Base-by-base conservation (phyloP, 2,888 invertebrate genomes). In the Thumatha senex region DNA sequence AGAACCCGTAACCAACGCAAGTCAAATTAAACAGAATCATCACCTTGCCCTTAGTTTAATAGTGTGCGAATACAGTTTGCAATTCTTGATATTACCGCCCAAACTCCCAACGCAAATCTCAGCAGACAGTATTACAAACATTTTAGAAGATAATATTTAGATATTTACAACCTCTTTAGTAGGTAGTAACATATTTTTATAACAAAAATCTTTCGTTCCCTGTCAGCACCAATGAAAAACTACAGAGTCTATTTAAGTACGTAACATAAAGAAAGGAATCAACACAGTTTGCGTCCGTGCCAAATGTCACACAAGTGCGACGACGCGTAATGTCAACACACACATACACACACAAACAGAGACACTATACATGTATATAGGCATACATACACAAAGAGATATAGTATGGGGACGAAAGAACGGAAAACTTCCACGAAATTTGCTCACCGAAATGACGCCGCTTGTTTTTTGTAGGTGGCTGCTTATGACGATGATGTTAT, bases 401-500 rank as follows among this genome's bases (percentile, higher is more conserved):
- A 80, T 80, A 76, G 76, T 80, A 79, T 67, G 74, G 72, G 68
- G 70, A 65, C 54, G 52, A 78, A 85, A 80, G 84, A 85, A 85
- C 81, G 86, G 78, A 76, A 86, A 89, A 89, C 88, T 91, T 91
- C 89, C 89, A 79, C 87, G 71, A 88, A 89, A 90, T 90, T 91
- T 89, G 89, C 82, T 84, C 86, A 81, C 82, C 82, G 82, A 90
- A 91, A 91, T 89, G 89, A 90, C 90, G 82, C 81, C 86, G 89
- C 89, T 89, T 88, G 86, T 89, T 90, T 90, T 89, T 90, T 89
- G 80, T 86, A 85, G 86, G 84, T 87, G 80, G 81, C 80, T 80
- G 80, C 83, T 87, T 84, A 85, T 88, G 84, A 85, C 75, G 78
- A 51, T 57, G 67, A 78, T 34, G 55, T 68, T 51, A 33, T 49